Base-by-base conservation (phyloP, 2,797 vertebrate genomes). In the Aselliscus stoliczkanus region DNA sequence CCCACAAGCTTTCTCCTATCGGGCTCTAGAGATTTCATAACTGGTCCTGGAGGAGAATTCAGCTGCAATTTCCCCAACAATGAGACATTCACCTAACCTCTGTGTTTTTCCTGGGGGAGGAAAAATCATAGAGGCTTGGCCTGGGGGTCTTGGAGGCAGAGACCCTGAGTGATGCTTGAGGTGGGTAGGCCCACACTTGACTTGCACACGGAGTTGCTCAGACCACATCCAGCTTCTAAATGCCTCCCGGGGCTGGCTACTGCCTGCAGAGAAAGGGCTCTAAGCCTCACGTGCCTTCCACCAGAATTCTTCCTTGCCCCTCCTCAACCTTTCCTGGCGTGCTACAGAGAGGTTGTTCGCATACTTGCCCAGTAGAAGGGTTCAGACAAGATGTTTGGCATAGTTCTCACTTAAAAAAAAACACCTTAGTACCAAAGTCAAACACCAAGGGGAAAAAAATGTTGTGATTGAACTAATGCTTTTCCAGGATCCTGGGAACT, bases 401-500 rank as follows among this genome's bases (percentile, higher is more conserved):
- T 98, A 98, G 97, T 97, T 98, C 97, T 97, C 92, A 96, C 97
- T 97, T 97, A 94, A 96, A 98, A 97, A 98, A 96, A 96, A 47
- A 44, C 44, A 50, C 93, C 91, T 89, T 96, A 56, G 93, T 79
- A 97, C 97, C 98, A 98, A 98, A 97, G 96, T 91, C 97, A 97
- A 98, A 97, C 97, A 97, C 88, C 96, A 73, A 93, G 70, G 34
- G 77, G 91, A 97, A 97, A 97, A 96, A 97, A 96, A 96, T 50
- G 94, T 77, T 96, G 95, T 98, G 97, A 97, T 96, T 97, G 96
- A 97, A 96, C 93, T 96, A 96, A 95, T 97, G 89, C 96, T 98
- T 98, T 97, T 97, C 94, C 90, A 70, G 86, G 96, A 97, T 97
- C 97, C 95, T 98, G 97, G 97, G 97, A 98, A 98, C 97, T 56